Evolutionary conservation across 2,888 invertebrate species (phyloP), one percentile per base, ranked within the genome.

Genomic region (Synanthedon myopaeformis): DNA sequence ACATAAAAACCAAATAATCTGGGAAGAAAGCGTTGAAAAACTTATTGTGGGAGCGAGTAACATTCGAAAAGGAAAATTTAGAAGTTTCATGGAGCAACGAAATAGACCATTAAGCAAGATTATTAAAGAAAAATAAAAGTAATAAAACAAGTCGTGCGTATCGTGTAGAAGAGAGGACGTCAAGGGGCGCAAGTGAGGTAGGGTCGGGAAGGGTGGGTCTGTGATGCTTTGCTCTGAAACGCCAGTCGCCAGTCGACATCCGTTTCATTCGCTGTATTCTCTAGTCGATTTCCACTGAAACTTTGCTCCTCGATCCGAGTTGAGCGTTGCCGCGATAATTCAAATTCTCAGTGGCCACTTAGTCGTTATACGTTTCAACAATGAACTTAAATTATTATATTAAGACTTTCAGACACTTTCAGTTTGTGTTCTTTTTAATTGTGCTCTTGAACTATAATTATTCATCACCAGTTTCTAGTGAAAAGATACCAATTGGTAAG

Each of bases 81-180:
- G 69, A 79, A 80, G 72, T 79, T 78, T 71, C 74, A 72, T 73
- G 67, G 70, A 75, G 69, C 70, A 68, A 76, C 70, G 73, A 77
- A 79, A 81, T 80, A 79, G 74, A 77, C 77, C 76, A 80, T 80
- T 79, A 78, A 75, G 79, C 74, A 78, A 75, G 76, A 80, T 81
- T 80, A 82, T 82, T 82, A 79, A 82, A 82, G 79, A 82, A 82
- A 82, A 79, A 82, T 81, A 82, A 80, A 81, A 81, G 78, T 76
- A 80, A 80, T 82, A 79, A 82, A 82, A 80, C 70, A 77, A 82
- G 77, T 76, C 76, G 78, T 81, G 65, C 63, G 63, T 66, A 60
- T 59, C 62, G 58, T 58, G 58, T 55, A 56, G 56, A 58, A 58
- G 59, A 65, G 57, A 58, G 53, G 56, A 52, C 28, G 23, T 49